phyloP scores from a whole-genome alignment of 2,113 vertebrate species.

The Pampusana beccarii region DNA sequence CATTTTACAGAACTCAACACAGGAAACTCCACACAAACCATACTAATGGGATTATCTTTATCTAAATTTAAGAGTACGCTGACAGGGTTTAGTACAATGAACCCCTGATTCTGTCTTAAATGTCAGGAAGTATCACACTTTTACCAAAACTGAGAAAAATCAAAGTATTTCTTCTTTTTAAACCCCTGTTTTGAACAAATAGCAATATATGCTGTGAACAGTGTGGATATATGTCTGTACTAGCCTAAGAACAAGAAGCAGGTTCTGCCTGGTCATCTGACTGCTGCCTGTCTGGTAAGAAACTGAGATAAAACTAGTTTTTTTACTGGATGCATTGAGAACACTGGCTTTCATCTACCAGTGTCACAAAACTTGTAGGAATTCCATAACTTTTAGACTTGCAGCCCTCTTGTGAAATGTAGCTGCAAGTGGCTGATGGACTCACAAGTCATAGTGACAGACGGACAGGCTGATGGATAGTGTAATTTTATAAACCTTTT shows the following conservation, averaged over 20 bases:
- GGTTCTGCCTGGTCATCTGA: not conserved
- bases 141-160: not conserved
- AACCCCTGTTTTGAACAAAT: not conserved
- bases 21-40: not conserved
- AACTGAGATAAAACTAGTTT: not conserved
- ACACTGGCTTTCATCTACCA: not conserved
- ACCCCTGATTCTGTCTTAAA: not conserved
- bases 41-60: not conserved
- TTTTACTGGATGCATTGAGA: not conserved
- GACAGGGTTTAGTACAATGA: not conserved
- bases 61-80: not conserved
- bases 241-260: not conserved
- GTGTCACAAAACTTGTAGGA: not conserved
- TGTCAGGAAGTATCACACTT: not conserved
- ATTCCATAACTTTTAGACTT: not conserved
- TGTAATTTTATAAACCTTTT: not conserved
- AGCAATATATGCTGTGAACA: accelerated
- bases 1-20: not conserved
- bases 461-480: not conserved
- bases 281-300: not conserved
- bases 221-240: not conserved
- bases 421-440: not conserved
- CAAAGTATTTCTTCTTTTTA: not conserved
- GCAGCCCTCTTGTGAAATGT: not conserved
- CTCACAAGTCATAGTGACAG: not conserved